Conservation (phyloP, 1,140 invertebrate genomes). For the Carcinoscorpius rotundicauda region DNA sequence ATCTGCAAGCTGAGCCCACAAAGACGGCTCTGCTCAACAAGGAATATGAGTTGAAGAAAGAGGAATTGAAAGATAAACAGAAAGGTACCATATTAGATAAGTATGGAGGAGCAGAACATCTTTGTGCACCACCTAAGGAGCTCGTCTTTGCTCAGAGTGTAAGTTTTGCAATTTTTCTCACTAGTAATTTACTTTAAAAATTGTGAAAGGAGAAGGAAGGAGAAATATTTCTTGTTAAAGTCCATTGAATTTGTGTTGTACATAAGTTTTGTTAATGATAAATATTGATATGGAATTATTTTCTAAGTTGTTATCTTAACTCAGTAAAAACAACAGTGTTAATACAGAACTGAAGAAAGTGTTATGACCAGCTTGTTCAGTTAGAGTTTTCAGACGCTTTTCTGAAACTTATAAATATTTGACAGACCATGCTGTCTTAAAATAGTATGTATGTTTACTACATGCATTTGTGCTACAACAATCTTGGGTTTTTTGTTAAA, state of each 20-base stretch:
- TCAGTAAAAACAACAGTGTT: slow-evolving; percentile 3
- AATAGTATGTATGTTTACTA: too few species aligned
- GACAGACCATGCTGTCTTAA: too few species aligned
- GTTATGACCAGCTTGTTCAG: too few species aligned
- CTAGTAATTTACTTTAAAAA: too few species aligned
- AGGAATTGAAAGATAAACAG: slow-evolving; percentile 61
- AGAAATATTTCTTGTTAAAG: too few species aligned
- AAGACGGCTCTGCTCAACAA: slow-evolving; percentile 84
- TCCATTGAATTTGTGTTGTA: too few species aligned
- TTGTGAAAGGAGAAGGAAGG: too few species aligned
- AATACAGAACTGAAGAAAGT: not conserved
- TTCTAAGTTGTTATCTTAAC: not conserved
- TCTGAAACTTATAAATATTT: too few species aligned
- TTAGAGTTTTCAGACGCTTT: too few species aligned
- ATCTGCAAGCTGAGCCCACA: slow-evolving; percentile 92
- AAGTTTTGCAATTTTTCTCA: slow-evolving; percentile 10
- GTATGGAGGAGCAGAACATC: slow-evolving; percentile 86
- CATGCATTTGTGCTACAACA: too few species aligned
- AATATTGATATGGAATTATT: slow-evolving; percentile 3
- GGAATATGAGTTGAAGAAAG: slow-evolving; percentile 80
- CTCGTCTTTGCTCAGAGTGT: slow-evolving; percentile 79
- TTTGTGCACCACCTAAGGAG: slow-evolving; percentile 70
- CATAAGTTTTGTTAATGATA: slow-evolving; percentile 1
- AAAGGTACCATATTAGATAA: slow-evolving; percentile 64
- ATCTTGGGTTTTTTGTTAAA: too few species aligned